Evolutionary conservation across 2,113 vertebrate species (phyloP).

Genomic region (Pygoscelis adeliae): DNA sequence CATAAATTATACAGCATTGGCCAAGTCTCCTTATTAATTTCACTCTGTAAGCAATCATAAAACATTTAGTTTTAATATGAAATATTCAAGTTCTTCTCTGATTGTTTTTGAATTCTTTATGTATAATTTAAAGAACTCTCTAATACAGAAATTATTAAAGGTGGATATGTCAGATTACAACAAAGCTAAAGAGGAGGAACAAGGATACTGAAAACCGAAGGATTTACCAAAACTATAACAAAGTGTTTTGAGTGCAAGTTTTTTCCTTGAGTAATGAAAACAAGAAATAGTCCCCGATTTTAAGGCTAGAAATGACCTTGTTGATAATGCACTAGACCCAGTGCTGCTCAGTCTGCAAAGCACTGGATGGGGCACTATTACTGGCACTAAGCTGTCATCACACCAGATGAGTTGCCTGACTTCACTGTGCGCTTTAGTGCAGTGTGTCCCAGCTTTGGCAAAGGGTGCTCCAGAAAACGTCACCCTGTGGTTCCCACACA

Average conservation of each 20-base stretch:
- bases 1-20: neutral
- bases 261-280: neutral
- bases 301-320: neutral
- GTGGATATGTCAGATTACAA: neutral
- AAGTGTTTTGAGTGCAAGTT: neutral
- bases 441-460: neutral
- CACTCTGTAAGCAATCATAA: slow-evolving; percentile 2
- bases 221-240: neutral
- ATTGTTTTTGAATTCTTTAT: slow-evolving; percentile 5
- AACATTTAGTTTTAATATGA: slow-evolving; percentile 19
- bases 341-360: neutral
- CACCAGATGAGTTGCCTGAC: neutral
- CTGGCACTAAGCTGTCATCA: neutral
- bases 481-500: neutral
- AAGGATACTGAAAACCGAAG: neutral
- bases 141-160: slow-evolving; percentile 22
- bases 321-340: neutral
- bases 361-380: neutral
- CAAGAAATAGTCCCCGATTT: neutral
- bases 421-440: fast-evolving
- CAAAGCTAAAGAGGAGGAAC: neutral
- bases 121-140: slow-evolving; percentile 23
- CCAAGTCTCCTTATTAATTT: slow-evolving; percentile 6
- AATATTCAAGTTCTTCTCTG: slow-evolving; percentile 36
- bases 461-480: neutral